These are phyloP conservation scores for Perodicticus potto DNA, from an alignment of 2,797 vertebrate species.

Conservation along the genomic window DNA sequence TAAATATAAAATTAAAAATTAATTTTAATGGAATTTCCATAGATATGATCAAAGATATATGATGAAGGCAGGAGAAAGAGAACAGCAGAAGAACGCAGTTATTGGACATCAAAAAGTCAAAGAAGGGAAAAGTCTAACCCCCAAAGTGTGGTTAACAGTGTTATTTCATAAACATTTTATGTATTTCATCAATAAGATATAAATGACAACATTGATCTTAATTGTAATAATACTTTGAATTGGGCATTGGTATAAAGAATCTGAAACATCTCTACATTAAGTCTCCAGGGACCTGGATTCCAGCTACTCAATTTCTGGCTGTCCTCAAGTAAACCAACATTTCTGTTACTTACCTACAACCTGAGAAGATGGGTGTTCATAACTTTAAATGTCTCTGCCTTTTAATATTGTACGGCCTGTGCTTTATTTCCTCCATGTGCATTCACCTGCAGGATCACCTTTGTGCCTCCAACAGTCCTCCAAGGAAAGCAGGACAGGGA, in stretches of 20 bases:
- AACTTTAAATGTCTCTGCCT: background rate
- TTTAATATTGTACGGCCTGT: background rate
- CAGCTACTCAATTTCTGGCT: background rate
- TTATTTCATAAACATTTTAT: background rate
- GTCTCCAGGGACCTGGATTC: background rate
- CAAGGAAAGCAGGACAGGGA: background rate
- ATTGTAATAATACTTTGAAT: background rate
- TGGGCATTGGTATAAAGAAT: background rate
- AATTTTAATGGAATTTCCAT: background rate
- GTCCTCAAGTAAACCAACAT: background rate
- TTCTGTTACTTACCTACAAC: background rate
- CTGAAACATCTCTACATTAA: background rate
- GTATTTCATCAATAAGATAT: background rate
- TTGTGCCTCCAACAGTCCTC: background rate
- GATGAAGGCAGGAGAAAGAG: background rate
- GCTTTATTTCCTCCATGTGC: background rate
- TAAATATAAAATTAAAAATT: background rate
- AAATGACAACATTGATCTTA: background rate
- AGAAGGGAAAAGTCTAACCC: background rate
- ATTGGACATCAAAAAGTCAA: background rate
- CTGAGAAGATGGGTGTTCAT: background rate
- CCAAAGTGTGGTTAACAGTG: background rate
- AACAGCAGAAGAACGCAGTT: background rate
- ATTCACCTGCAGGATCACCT: background rate
- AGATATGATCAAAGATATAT: background rate